Percentiles rank a stretch among this genome's conserved stretches.
These are phyloP conservation scores for Drosophila lini DNA, from an alignment of 1,140 invertebrate species.

Conservation along the genomic window DNA sequence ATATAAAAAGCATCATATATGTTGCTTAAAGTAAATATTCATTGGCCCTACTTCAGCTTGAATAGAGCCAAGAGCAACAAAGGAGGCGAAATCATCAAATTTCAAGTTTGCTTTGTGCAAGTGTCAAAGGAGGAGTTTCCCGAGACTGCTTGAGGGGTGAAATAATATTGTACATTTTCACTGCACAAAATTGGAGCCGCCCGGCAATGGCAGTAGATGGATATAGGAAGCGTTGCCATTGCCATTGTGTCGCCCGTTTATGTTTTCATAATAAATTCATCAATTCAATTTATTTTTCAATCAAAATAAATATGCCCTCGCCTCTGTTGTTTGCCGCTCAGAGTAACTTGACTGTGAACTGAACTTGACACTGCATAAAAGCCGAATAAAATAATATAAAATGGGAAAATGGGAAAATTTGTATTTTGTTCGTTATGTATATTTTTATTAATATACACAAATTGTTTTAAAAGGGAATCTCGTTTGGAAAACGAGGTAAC, in stretches of 20 bases:
- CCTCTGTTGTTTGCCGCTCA: constrained; percentile 11
- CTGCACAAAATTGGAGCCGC: constrained; percentile 49
- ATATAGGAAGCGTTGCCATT: constrained; percentile 33
- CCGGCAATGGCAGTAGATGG: constrained; percentile 5
- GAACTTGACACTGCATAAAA: constrained; percentile 45
- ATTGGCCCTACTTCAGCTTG: constrained; percentile 62
- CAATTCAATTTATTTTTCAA: constrained; percentile 84
- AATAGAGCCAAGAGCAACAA: constrained; percentile 41
- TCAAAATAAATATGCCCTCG: constrained; percentile 75
- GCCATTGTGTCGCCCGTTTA: constrained; percentile 68
- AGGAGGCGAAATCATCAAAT: constrained; percentile 52
- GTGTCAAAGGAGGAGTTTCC: constrained; percentile 35
- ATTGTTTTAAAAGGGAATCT: too few relatives aligned
- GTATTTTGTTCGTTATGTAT: too few relatives aligned
- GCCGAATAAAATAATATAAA: constrained; percentile 15
- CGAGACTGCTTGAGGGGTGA: constrained; percentile 22
- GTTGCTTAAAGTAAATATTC: constrained; percentile 76
- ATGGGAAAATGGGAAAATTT: background rate
- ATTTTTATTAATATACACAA: background rate
- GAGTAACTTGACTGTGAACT: constrained; percentile 20
- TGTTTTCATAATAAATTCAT: constrained; percentile 84
- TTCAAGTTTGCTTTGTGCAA: constrained; percentile 61
- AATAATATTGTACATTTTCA: constrained; percentile 57
- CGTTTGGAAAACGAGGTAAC: too few relatives aligned
- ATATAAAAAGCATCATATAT: constrained; percentile 49